phyloP scores from a whole-genome alignment of 2,888 invertebrate species.

The Erpobdella octoculata region DNA sequence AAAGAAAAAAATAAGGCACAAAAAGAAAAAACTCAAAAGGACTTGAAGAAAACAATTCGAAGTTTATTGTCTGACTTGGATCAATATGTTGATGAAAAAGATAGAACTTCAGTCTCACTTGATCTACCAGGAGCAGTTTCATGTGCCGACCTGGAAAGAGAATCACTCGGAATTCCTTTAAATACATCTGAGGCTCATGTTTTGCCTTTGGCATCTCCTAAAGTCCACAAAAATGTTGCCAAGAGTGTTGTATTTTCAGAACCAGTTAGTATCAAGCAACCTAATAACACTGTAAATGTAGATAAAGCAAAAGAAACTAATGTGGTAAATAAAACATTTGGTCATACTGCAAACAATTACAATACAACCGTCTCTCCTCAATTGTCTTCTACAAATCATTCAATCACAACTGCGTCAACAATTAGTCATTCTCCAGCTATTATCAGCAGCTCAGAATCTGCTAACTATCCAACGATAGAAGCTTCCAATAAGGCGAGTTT shows the following conservation, averaged over 20 bases:
- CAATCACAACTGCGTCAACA: not conserved
- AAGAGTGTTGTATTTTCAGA: not conserved
- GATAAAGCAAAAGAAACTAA: not conserved
- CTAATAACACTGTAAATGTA: not conserved
- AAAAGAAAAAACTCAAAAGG: constrained; percentile 8
- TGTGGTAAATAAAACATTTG: no score
- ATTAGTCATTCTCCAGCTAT: no score
- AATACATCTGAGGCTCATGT: not conserved
- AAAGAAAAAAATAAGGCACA: not conserved
- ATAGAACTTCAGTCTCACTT: constrained; percentile 4
- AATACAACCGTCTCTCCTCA: not conserved
- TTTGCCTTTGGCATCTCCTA: not conserved
- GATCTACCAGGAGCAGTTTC: constrained; percentile 20
- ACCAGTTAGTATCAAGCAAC: not conserved
- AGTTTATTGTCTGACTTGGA: constrained; percentile 24
- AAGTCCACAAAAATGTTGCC: not conserved
- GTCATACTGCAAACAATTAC: no score
- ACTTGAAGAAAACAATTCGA: constrained; percentile 24
- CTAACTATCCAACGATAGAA: not conserved
- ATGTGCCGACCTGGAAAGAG: constrained; percentile 23
- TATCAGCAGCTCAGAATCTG: not conserved
- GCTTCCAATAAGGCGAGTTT: not conserved
- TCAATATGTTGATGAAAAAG: constrained; percentile 27
- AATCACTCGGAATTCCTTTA: not conserved
- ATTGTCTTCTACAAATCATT: not conserved